Conservation (phyloP, 2,797 vertebrate species). For the Sebastes miniatus region DNA sequence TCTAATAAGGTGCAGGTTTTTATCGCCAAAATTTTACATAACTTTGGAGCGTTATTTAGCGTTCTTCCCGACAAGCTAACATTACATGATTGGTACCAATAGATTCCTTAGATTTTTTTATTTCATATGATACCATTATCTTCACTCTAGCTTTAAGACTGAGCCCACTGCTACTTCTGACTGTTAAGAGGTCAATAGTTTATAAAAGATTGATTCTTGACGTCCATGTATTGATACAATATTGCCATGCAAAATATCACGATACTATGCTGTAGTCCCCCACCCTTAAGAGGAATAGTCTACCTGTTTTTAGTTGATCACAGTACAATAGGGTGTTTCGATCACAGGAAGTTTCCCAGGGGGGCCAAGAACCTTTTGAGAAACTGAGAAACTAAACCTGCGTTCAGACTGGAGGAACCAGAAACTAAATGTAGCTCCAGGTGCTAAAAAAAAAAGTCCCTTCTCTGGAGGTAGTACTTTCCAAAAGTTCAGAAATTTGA, state of each 20-base stretch:
- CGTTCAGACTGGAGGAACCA: fast-evolving
- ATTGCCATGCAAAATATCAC: too few relatives aligned
- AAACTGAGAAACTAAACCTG: not conserved
- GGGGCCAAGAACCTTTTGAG: not conserved
- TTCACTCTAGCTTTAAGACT: too few relatives aligned
- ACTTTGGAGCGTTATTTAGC: too few relatives aligned
- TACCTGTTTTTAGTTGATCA: not conserved
- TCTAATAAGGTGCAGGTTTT: too few relatives aligned
- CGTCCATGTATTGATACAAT: too few relatives aligned
- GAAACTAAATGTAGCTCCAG: not conserved
- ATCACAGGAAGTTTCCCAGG: not conserved
- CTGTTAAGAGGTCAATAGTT: too few relatives aligned
- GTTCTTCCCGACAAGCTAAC: too few relatives aligned
- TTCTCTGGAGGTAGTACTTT: not conserved
- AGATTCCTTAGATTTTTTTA: too few relatives aligned
- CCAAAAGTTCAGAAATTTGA: not conserved
- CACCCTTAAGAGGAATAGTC: not conserved
- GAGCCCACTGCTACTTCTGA: too few relatives aligned
- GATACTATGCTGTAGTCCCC: too few relatives aligned
- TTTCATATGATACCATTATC: too few relatives aligned
- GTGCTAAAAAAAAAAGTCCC: not conserved
- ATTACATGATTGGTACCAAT: fast-evolving
- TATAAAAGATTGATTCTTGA: too few relatives aligned
- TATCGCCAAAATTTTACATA: fast-evolving
- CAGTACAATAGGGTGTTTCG: not conserved